Percentiles rank a stretch among this genome's conserved stretches.
Evolutionary conservation across 2,113 vertebrate species (phyloP).

Genomic region (rat (Rattus norvegicus)): DNA sequence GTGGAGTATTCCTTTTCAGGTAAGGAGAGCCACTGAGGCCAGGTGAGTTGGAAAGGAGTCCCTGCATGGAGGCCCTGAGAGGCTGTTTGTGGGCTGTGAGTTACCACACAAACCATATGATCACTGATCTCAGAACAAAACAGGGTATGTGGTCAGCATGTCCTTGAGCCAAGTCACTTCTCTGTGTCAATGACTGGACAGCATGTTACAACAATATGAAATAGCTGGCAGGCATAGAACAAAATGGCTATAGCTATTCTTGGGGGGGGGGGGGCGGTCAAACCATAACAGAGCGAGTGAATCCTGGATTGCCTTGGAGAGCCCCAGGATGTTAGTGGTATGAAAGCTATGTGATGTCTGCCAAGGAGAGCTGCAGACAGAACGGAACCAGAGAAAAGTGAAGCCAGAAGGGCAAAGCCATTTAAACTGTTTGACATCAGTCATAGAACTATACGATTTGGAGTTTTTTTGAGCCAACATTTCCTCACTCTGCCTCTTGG

Average conservation of each 20-base stretch:
- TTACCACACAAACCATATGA: too few species aligned
- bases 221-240: too few species aligned
- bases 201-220: too few species aligned
- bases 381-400: neutral
- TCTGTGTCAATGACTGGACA: too few species aligned
- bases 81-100: neutral
- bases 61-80: neutral
- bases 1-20: neutral
- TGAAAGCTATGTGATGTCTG: neutral
- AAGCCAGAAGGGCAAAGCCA: neutral
- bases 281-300: neutral
- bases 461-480: neutral
- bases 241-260: too few species aligned
- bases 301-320: neutral
- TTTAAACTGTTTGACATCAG: neutral
- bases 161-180: too few species aligned
- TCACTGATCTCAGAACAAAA: too few species aligned
- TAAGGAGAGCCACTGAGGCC: neutral
- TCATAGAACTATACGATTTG: neutral
- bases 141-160: too few species aligned
- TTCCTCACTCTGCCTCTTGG: neutral
- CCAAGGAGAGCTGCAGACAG: neutral
- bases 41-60: neutral
- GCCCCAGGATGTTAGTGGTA: neutral
- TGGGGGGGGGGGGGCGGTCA: too few species aligned